phyloP scores from a whole-genome alignment of 2,113 vertebrate species.

The Varanus komodoensis region DNA sequence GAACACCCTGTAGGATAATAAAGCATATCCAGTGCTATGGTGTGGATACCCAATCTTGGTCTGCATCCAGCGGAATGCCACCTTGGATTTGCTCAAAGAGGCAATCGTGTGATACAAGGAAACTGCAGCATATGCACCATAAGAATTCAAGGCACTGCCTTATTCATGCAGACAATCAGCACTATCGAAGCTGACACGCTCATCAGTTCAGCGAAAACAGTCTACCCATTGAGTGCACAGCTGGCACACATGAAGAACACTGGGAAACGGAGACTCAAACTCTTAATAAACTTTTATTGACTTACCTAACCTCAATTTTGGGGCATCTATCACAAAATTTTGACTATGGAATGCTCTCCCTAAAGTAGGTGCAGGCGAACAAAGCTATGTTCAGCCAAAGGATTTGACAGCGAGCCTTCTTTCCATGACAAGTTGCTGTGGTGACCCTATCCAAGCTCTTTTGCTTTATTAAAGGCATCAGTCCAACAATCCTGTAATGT shows the following conservation, averaged over 20 bases:
- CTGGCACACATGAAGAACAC: background rate
- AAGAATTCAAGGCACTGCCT: background rate
- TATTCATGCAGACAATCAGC: background rate
- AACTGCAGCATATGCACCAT: background rate
- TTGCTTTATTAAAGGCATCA: background rate
- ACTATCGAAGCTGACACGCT: background rate
- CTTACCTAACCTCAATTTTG: background rate
- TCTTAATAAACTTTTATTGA: background rate
- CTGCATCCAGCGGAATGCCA: background rate
- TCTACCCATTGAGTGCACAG: background rate
- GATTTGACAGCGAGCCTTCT: background rate
- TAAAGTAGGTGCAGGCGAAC: background rate
- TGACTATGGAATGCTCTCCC: background rate
- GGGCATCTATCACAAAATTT: background rate
- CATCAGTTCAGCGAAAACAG: background rate
- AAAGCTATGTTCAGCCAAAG: background rate
- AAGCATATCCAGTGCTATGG: background rate
- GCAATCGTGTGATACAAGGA: background rate
- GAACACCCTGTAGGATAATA: background rate
- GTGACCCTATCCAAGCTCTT: background rate
- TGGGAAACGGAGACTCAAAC: background rate
- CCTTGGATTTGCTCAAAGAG: background rate
- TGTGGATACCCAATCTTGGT: background rate
- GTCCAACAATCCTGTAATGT: background rate
- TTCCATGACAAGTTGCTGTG: background rate